Evolutionary conservation across 2,797 vertebrate species (phyloP).

Genomic region (Falco rusticolus): DNA sequence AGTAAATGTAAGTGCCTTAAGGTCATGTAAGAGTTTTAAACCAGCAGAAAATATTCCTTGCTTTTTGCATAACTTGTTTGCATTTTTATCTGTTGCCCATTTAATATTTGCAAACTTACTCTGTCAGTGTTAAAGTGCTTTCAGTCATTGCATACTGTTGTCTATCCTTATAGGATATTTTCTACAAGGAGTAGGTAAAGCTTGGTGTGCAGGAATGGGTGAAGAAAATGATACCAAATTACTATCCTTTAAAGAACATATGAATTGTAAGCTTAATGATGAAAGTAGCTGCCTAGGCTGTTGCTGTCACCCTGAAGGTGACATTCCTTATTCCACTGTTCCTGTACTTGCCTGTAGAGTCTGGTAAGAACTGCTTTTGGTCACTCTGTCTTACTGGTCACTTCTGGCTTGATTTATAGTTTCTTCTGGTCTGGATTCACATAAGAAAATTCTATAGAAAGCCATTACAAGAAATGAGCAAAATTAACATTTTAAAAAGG

Average conservation of each 20-base stretch:
- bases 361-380: background rate
- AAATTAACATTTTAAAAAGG: background rate
- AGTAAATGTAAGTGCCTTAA: background rate
- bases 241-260: background rate
- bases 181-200: background rate
- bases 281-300: background rate
- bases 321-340: background rate
- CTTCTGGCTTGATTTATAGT: background rate
- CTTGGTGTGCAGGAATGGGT: background rate
- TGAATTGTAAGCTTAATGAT: background rate
- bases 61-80: background rate
- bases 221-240: background rate
- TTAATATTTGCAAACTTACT: background rate
- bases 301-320: background rate
- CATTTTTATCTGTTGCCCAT: background rate
- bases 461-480: background rate
- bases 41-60: background rate
- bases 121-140: background rate
- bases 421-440: background rate
- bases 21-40: background rate
- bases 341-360: background rate
- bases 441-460: background rate
- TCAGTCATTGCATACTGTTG: fast-evolving
- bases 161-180: background rate
- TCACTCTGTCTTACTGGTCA: background rate